Base-by-base conservation (phyloP, 2,797 vertebrate species). In the Tympanoctomys barrerae region DNA sequence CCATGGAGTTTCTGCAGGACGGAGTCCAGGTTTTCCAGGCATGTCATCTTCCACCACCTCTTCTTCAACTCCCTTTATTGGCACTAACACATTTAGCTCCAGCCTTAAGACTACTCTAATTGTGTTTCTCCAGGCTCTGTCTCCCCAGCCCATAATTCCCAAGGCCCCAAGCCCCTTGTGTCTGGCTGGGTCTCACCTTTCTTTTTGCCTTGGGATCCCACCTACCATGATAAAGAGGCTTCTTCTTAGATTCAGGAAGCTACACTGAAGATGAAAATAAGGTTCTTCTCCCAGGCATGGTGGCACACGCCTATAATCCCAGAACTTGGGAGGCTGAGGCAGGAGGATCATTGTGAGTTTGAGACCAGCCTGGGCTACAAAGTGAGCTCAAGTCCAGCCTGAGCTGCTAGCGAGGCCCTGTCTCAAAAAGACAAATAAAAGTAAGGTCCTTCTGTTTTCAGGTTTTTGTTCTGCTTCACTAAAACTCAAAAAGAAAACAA, bases 401-500 rank as follows among this genome's bases (percentile, higher is more conserved):
- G 54, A 57, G 54, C 54, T 18, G 16, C 54, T 57, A 57, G 14
- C 16, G 16, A 57, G 54, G 54, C 54, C 54, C 14, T 57, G 14
- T 57, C 54, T 57, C 54, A 57, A 57, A 57, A 57, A 57, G 54
- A 57, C 54, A 57, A 57, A 19, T 78, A 52, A 85, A 97, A 93
- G 33, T 73, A 62, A 95, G 59, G 14, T 8, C 33, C 68, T 0
- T 1, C 78, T 88, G 24, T 80, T 19, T 13, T 62, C 46, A 66
- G 31, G 59, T 89, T 94, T 33, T 19, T 89, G 49, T 94, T 79
- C 59, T 93, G 2, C 66, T 84, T 83, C 21, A 68, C 52, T 75
- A 77, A 90, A 97, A 80, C 66, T 68, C 62, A 49, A 36, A 92
- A 77, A 97, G 75, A 90, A 97, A 86, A 95, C 5, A 86, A 92